Base-by-base conservation (phyloP, 2,888 invertebrate genomes). In the Hymenopus coronatus region DNA sequence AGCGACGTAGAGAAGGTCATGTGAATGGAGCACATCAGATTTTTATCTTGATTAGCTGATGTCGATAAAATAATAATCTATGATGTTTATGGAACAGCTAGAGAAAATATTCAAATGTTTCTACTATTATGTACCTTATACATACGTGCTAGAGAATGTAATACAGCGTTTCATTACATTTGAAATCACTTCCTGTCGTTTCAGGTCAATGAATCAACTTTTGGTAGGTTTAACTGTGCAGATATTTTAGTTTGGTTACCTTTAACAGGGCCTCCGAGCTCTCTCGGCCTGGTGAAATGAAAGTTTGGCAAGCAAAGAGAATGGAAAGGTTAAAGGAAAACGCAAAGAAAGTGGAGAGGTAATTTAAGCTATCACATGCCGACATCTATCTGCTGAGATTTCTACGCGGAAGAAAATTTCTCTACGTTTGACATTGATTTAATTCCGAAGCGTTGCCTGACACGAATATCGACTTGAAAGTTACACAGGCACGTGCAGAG, bases 251-350 rank as follows among this genome's bases (percentile, higher is more conserved):
- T 15, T 6, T 54, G 54, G 54, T 15, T 54, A 54, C 54, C 54
- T 70, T 70, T 14, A 20, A 70, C 54, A 40, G 54, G 54, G 54
- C 54, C 54, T 70, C 54, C 6, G 3, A 20, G 4, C 20, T 20
- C 20, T 70, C 30, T 84, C 84, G 9, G 33, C 40, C 25, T 28
- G 28, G 81, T 4, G 86, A 25, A 86, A 86, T 86, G 86, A 86
- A 86, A 86, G 86, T 86, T 81, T 86, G 86, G 86, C 86, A 86
- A 86, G 86, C 30, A 81, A 28, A 86, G 81, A 86, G 70, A 86
- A 86, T 81, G 30, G 85, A 86, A 86, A 86, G 28, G 85, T 86
- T 70, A 86, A 70, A 86, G 81, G 86, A 86, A 86, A 86, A 70
- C 20, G 54, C 25, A 70, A 70, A 70, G 54, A 70, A 70, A 70